Evolutionary conservation across 1,140 invertebrate species (phyloP).

Genomic region (Hydropsyche tenuis): DNA sequence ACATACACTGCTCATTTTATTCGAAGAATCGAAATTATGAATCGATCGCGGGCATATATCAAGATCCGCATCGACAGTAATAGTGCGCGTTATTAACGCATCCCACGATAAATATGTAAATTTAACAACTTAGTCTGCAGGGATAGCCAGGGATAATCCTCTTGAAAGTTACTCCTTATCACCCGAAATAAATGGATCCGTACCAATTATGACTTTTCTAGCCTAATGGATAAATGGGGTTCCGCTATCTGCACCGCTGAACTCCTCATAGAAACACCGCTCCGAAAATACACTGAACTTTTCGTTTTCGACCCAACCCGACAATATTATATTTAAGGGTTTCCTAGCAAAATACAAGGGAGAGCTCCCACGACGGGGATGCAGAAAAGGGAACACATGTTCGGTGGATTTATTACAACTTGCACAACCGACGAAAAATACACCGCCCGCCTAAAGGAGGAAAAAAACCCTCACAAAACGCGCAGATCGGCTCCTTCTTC

Average conservation of each 20-base stretch:
- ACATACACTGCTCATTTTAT: no score
- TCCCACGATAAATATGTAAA: constrained; percentile 47
- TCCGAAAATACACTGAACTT: constrained; percentile 8
- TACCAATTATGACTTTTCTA: constrained; percentile 33
- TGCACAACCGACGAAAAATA: constrained; percentile 1
- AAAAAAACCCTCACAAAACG: no score
- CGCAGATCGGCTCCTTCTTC: no score
- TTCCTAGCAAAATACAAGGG: background rate
- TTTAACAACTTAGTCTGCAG: constrained; percentile 40
- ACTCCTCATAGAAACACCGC: constrained; percentile 2
- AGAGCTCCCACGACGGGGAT: background rate
- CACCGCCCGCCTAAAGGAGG: no score
- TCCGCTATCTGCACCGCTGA: constrained; percentile 25
- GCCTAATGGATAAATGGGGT: constrained; percentile 29
- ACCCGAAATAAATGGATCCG: constrained; percentile 29
- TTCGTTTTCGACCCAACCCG: background rate
- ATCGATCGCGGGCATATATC: no score
- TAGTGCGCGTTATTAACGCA: constrained; percentile 34
- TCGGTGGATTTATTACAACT: constrained; percentile 10
- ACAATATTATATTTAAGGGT: background rate
- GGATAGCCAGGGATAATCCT: constrained; percentile 40
- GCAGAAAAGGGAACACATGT: constrained; percentile 13
- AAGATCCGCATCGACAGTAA: background rate
- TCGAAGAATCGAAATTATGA: no score
- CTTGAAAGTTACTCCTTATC: constrained; percentile 47